A percentile compares a stretch with the other conserved stretches of the same genome.
These are phyloP conservation scores for Corythornis vintsioides DNA, from an alignment of 2,113 vertebrate genomes.

Conservation along the genomic window DNA sequence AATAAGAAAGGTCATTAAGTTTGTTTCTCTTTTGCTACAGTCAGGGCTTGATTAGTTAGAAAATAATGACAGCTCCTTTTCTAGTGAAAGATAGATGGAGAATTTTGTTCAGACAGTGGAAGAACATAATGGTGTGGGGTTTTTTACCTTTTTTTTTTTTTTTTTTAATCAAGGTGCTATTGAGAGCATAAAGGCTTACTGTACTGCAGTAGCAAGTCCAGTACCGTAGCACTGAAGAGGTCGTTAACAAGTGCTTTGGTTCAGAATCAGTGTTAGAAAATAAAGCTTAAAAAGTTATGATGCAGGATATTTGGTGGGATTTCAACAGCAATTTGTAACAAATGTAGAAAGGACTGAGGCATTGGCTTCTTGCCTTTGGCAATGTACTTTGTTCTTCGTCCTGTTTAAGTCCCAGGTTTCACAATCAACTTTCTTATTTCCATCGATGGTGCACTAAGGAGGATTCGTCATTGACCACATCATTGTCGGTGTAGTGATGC, in stretches of 20 bases:
- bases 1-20: slow-evolving; percentile 11
- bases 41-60: slow-evolving; percentile 28
- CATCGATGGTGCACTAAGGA: slow-evolving; percentile 92
- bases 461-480: slow-evolving; percentile 91
- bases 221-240: slow-evolving; percentile 49
- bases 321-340: background rate
- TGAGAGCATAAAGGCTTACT: slow-evolving; percentile 40
- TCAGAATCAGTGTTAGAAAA: slow-evolving; percentile 67
- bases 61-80: slow-evolving; percentile 43
- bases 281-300: slow-evolving; percentile 67
- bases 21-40: slow-evolving; percentile 29
- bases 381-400: background rate
- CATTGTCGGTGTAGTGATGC: slow-evolving; percentile 52
- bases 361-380: background rate
- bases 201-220: slow-evolving; percentile 16
- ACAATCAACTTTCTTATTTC: slow-evolving; percentile 79
- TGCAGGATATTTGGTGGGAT: slow-evolving; percentile 38
- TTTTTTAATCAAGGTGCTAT: background rate
- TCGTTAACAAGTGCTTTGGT: slow-evolving; percentile 68
- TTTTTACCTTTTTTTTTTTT: background rate
- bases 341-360: background rate
- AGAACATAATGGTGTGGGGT: background rate
- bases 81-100: background rate
- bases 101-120: slow-evolving; percentile 25
- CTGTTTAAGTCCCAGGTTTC: background rate